A percentile compares a stretch with the other conserved stretches of the same genome.
Evolutionary conservation across 2,888 invertebrate genomes (phyloP).

Genomic region (Leptodirus hochenwartii): DNA sequence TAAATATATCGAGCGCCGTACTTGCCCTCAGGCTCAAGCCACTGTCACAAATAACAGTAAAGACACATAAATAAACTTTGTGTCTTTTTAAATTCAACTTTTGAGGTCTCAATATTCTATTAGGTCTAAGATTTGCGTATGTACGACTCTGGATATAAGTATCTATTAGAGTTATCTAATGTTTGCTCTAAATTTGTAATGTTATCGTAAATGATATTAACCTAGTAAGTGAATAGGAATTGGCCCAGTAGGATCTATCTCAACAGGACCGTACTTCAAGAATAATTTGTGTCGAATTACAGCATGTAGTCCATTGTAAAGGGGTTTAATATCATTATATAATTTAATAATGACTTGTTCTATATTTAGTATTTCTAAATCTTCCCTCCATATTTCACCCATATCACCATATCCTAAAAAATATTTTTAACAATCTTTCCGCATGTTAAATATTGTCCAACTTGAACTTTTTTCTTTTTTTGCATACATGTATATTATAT

Average conservation of each 20-base stretch:
- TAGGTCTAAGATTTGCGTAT: background rate
- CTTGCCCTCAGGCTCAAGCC: background rate
- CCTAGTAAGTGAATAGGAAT: conserved; percentile 55
- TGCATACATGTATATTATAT: too few relatives aligned
- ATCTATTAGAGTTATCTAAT: conserved; percentile 1
- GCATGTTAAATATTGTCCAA: background rate
- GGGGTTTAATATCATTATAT: conserved; percentile 36
- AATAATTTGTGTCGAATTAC: conserved; percentile 44
- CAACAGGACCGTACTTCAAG: conserved; percentile 32
- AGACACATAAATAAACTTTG: conserved; percentile 2
- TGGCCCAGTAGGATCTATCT: conserved; percentile 33
- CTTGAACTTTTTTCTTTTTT: background rate
- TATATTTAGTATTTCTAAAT: conserved; percentile 40
- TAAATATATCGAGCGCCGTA: conserved; percentile 1
- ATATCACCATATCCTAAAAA: conserved; percentile 40
- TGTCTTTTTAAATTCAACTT: background rate
- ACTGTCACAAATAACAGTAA: too few relatives aligned
- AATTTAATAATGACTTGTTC: conserved; percentile 30
- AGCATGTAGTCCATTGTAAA: conserved; percentile 54
- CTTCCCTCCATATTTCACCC: conserved; percentile 45
- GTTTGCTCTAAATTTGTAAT: conserved; percentile 1
- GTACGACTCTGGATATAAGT: background rate
- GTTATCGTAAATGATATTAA: conserved; percentile 16
- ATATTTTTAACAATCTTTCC: background rate
- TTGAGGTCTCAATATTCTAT: background rate